Evolutionary conservation across 1,140 invertebrate species (phyloP).

Genomic region (Medauroidea extradentata): DNA sequence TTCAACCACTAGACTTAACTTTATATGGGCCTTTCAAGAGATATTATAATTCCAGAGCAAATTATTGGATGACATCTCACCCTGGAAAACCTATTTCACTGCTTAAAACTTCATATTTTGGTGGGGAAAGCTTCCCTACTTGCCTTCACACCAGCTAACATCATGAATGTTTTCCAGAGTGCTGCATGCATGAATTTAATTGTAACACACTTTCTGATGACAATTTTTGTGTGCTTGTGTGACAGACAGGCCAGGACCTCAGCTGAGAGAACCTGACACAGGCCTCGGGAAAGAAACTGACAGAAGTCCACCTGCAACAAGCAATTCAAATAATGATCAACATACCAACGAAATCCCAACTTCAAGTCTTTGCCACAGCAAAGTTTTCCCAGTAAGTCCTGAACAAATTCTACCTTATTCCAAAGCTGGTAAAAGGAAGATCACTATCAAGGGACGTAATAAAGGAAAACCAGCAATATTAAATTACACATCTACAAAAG

Average conservation of each 20-base stretch:
- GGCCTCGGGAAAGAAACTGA: conserved; percentile 18
- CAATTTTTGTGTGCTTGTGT: conserved; percentile 36
- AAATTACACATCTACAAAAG: no score
- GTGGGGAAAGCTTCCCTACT: conserved; percentile 23
- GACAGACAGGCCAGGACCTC: conserved; percentile 37
- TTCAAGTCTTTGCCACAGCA: no score
- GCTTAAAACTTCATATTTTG: conserved; percentile 32
- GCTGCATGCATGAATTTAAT: conserved; percentile 30
- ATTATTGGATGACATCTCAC: conserved; percentile 30
- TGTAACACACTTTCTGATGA: conserved; percentile 27
- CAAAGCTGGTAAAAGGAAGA: no score
- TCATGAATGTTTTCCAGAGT: conserved; percentile 29
- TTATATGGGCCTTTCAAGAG: conserved; percentile 39
- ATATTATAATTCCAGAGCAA: conserved; percentile 44
- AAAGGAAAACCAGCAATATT: no score
- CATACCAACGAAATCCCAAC: neutral
- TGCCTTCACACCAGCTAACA: conserved; percentile 34
- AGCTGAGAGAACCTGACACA: conserved; percentile 25
- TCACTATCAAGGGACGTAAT: no score
- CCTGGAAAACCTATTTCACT: conserved; percentile 28
- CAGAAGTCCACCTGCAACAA: neutral
- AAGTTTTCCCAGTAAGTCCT: no score
- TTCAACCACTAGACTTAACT: conserved; percentile 42
- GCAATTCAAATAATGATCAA: neutral
- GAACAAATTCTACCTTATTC: no score